Evolutionary conservation across 2,797 vertebrate genomes (phyloP).

Genomic region (Zenarchopterus dispar): DNA sequence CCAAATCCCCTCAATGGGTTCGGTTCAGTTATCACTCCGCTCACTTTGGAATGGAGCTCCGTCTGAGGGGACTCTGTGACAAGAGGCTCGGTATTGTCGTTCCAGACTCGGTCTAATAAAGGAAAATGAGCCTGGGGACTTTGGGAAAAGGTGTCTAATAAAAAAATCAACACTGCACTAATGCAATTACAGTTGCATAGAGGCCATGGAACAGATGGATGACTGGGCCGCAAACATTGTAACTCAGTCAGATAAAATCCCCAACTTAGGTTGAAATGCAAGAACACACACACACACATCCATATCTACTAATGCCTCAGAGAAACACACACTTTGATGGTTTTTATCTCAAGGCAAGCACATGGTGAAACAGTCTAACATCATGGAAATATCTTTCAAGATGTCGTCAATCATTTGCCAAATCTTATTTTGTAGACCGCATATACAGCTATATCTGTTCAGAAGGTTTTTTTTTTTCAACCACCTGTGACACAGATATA

Average conservation of each 20-base stretch:
- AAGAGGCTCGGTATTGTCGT: slow-evolving; percentile 53
- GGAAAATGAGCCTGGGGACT: slow-evolving; percentile 69
- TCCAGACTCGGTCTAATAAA: slow-evolving; percentile 61
- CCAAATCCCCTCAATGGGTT: slow-evolving; percentile 24
- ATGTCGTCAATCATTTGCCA: slow-evolving; percentile 36
- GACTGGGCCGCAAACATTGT: slow-evolving; percentile 30
- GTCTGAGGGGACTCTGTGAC: slow-evolving; percentile 38
- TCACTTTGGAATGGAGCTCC: slow-evolving; percentile 48
- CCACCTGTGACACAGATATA: slow-evolving; percentile 41
- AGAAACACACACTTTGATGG: not conserved
- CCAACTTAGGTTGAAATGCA: slow-evolving; percentile 17
- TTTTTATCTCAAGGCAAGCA: slow-evolving; percentile 10
- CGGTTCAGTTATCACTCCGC: slow-evolving; percentile 42
- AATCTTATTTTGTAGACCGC: slow-evolving; percentile 16
- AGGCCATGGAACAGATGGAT: slow-evolving; percentile 46
- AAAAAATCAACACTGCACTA: slow-evolving; percentile 65
- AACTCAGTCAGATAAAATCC: slow-evolving; percentile 39
- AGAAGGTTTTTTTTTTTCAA: slow-evolving; percentile 53
- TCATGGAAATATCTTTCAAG: slow-evolving; percentile 13
- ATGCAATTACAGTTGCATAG: slow-evolving; percentile 63
- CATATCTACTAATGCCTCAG: not conserved
- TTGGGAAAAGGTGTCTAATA: slow-evolving; percentile 68
- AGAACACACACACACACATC: slow-evolving; percentile 6
- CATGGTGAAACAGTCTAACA: slow-evolving; percentile 37
- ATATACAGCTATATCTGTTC: slow-evolving; percentile 2